Evolutionary conservation across 64 coral and sea anemone genomes (phyloP).

Genomic region (Porites australiensis): DNA sequence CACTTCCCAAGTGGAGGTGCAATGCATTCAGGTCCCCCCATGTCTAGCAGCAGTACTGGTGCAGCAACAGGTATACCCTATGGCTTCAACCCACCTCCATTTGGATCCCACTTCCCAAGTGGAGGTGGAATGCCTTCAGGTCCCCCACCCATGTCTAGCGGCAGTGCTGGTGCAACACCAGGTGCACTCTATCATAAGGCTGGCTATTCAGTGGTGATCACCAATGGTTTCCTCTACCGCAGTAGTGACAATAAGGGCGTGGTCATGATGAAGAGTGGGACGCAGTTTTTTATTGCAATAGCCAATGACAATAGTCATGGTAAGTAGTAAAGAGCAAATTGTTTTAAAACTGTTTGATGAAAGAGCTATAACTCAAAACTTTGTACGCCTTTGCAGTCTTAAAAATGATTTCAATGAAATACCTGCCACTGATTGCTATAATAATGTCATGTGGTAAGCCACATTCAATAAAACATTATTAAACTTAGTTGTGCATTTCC

Average conservation of each 20-base stretch:
- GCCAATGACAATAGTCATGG: conserved; percentile 11
- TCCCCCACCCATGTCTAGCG: no score
- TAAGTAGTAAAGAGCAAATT: neutral
- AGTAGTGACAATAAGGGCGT: neutral
- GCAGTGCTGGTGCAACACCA: neutral
- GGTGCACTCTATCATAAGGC: neutral
- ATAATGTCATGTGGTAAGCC: no score
- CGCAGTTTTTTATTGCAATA: conserved; percentile 9
- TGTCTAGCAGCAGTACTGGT: neutral
- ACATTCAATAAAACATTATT: no score
- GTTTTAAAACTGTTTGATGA: neutral
- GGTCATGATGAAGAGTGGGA: conserved; percentile 29
- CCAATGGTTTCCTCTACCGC: neutral
- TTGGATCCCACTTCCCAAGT: neutral
- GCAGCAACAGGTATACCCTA: neutral
- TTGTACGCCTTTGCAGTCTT: no score
- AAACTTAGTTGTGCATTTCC: no score
- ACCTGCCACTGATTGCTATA: no score
- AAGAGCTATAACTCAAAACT: no score
- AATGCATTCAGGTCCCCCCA: no score
- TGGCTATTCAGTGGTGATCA: conserved; percentile 36
- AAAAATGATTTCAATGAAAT: no score
- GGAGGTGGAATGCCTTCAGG: no score
- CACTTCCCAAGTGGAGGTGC: neutral
- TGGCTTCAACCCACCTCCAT: neutral